Evolutionary conservation across 2,797 vertebrate species (phyloP), one percentile per base, ranked within the genome.

Genomic region (Mormyrus proboscirostris): DNA sequence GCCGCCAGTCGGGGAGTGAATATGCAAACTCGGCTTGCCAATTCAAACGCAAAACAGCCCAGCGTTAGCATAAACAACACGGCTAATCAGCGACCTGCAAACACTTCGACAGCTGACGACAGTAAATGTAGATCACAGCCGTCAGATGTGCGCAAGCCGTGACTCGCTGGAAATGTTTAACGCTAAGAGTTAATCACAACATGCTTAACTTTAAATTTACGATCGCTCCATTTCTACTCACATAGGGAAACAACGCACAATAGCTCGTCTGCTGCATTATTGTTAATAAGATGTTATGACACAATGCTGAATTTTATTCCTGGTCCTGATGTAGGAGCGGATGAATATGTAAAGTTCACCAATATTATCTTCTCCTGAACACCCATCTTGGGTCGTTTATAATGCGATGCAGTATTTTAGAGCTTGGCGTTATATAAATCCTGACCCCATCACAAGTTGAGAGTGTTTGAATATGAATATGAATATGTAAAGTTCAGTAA

Each of bases 401-500:
- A n/a, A n/a, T n/a, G 16, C 41, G 76, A n/a, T 5, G 41, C 41
- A n/a, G 29, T 38, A 5, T 38, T 38, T 16, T 29, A 16, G 14
- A 44, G 16, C 33, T 79, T 7, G 7, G 73, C n/a, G 41, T 19
- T 19, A 79, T 44, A 79, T 44, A 44, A 79, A 51, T 41, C 79
- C 57, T 73, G 86, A 50, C 22, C 29, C 50, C 55, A 33, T 53
- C 38, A 16, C 62, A 47, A 51, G 91, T 85, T 69, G 57, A 88
- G 79, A 88, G 47, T 51, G 65, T 96, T 96, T 97, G 96, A 97
- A 97, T 97, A 97, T 97, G 96, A 86, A 89, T 96, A 96, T 97
- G 96, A 97, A 97, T 97, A 97, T 97, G 96, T 97, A 97, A 97
- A 97, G 96, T 94, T 95, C 94, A 92, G 95, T 96, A 96, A 96